Base-by-base conservation (phyloP, 2,113 vertebrate genomes). In the Drymodes brunneopygia region DNA sequence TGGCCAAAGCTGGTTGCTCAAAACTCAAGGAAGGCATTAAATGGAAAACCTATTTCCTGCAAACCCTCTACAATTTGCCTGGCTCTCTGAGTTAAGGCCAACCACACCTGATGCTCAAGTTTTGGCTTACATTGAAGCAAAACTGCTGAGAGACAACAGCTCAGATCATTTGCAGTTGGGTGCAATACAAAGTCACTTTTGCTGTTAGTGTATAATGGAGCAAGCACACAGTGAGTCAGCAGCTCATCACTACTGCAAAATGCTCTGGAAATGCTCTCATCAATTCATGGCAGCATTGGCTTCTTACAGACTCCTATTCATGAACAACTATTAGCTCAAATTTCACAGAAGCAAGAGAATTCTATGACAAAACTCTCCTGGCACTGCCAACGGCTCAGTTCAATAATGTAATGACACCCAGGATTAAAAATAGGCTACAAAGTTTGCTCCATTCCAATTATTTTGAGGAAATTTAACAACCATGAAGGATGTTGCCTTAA, bases 311-410 rank as follows among this genome's bases (percentile, higher is more conserved):
- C 92, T 87, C 92, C 86, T 89, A 89, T 88, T 97, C 92, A 86
- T 0, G 54, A 97, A 95, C 95, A 97, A 96, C 97, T 97, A 96
- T 97, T 98, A 95, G 93, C 96, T 97, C 90, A 94, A 95, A 95
- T 97, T 96, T 97, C 96, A 95, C 69, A 61, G 95, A 97, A 96
- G 93, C 90, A 78, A 87, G 87, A 96, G 84, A 92, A 96, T 91
- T 91, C 92, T 90, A 90, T 31, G 87, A 97, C 92, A 97, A 97
- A 98, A 96, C 88, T 97, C 93, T 94, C 91, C 31, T 31, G 88
- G 91, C 95, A 80, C 82, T 91, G 95, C 93, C 93, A 96, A 75
- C 1, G 14, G 91, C 94, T 92, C 86, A 82, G 93, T 96, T 98
- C 94, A 93, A 85, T 97, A 97, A 97, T 72, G 65, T 93, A 97